Evolutionary conservation across 2,113 vertebrate species (phyloP), one percentile per base, ranked within the genome.

Genomic region (Acinonyx jubatus): DNA sequence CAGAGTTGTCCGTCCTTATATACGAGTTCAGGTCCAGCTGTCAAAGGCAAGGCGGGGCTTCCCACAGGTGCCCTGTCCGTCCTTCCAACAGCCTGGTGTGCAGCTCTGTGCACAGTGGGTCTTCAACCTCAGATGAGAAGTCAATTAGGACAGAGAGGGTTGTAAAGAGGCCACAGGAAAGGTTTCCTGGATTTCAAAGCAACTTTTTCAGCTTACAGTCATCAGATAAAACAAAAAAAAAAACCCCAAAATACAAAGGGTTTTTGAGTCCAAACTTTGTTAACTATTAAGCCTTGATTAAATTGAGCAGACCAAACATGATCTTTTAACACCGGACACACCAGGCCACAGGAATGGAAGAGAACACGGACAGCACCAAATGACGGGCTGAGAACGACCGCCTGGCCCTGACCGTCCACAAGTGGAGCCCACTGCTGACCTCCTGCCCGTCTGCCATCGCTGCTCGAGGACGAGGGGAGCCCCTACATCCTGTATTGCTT

Each of bases 401-500:
- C 55, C 10, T 27, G 9, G 7, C 10, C 29, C 25, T 3, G 12
- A 27, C 41, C 5, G 31, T 38, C 41, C 10, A 8, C 27, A 1
- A 41, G 21, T 11, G 15, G 38, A 14, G 3, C 8, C 3, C 25
- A 1, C n/a, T 1, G 27, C 5, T 3, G 7, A 41, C 48, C 9
- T 0, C 33, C 31, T 0, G 0, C 16, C 16, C 13, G 11, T 6
- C 50, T 15, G 78, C 48, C 78, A 27, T 8, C 66, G 7, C 5
- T 36, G 16, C 4, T 45, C 0, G 0, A 38, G 29, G 25, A 19
- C 31, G 10, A 5, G 21, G n/a, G 63, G 74, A 48, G 74, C 31
- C 31, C 45, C 13, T 2, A 1, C 3, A 0, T 14, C 23, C 36
- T 4, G 4, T 7, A 7, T 10, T 0, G 6, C 65, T 38, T 0